Evolutionary conservation across 2,888 invertebrate genomes (phyloP).

Genomic region (Agrilus mali): DNA sequence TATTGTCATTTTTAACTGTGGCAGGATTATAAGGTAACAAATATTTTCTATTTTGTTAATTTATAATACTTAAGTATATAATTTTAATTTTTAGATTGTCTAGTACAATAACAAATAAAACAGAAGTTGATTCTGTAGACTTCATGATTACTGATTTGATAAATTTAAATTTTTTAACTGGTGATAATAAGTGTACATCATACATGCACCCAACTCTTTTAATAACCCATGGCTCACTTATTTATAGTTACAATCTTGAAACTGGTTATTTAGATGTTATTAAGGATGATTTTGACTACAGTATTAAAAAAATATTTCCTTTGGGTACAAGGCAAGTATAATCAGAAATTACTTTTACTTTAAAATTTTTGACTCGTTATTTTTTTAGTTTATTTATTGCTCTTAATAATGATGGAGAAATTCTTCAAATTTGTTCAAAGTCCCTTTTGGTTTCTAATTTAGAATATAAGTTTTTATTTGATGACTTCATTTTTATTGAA

Average conservation of each 20-base stretch:
- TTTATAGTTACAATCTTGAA: slow-evolving; percentile 6
- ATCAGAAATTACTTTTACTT: not conserved
- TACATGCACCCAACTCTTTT: too few relatives aligned
- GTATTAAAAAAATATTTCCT: slow-evolving; percentile 7
- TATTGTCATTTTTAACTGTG: slow-evolving; percentile 6
- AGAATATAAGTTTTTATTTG: slow-evolving; percentile 12
- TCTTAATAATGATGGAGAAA: slow-evolving; percentile 14
- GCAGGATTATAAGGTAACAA: slow-evolving; percentile 11
- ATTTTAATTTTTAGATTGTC: too few relatives aligned
- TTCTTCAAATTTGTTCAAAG: slow-evolving; percentile 18
- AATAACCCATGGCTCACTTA: slow-evolving; percentile 3
- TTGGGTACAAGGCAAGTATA: slow-evolving; percentile 9
- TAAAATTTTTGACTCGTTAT: slow-evolving; percentile 1
- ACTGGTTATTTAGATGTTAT: slow-evolving; percentile 1
- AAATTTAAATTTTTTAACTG: too few relatives aligned
- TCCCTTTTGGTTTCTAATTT: slow-evolving; percentile 13
- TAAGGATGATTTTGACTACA: slow-evolving; percentile 1
- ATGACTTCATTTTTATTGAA: slow-evolving; percentile 17
- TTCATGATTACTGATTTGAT: too few relatives aligned
- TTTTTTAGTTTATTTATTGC: slow-evolving; percentile 14
- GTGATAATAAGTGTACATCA: too few relatives aligned
- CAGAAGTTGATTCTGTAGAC: too few relatives aligned
- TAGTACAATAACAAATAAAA: too few relatives aligned
- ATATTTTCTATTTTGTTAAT: not conserved
- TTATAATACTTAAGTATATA: not conserved